These are phyloP conservation scores for Zaprionus nigranus DNA, from an alignment of 1,140 invertebrate species.

Conservation along the genomic window DNA sequence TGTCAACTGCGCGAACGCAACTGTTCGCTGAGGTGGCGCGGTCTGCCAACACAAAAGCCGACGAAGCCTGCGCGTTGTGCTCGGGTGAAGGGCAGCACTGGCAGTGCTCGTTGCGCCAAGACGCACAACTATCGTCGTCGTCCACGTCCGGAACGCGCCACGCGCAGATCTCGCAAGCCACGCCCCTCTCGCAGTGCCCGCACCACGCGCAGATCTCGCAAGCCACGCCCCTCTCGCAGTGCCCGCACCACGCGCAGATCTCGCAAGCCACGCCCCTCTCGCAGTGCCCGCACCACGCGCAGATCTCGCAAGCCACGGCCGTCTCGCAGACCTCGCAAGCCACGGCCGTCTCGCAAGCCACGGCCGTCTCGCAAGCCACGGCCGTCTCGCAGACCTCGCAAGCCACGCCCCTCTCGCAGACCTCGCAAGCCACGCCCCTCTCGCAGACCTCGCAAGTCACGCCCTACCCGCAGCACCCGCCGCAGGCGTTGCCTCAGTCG, in stretches of 20 bases:
- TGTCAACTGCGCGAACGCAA: slow-evolving; percentile 62
- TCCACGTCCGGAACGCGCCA: background rate
- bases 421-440: background rate
- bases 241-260: background rate
- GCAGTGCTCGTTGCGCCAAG: slow-evolving; percentile 36
- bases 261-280: background rate
- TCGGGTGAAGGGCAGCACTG: slow-evolving; percentile 17
- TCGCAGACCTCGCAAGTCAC: background rate
- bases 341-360: background rate
- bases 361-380: background rate
- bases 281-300: no score
- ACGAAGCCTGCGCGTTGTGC: slow-evolving; percentile 31
- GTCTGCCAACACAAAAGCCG: slow-evolving; percentile 12
- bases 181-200: background rate
- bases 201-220: no score
- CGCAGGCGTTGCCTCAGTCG: slow-evolving; percentile 26
- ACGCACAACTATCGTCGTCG: background rate
- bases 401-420: background rate
- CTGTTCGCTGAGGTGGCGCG: slow-evolving; percentile 40
- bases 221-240: background rate
- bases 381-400: no score
- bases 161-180: background rate
- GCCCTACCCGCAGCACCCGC: background rate
- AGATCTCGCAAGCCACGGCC: background rate
- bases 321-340: background rate